Evolutionary conservation across 35 echinoderm and acorn worm species (phyloP), one percentile per base, ranked within the genome.

Genomic region (Amphiura filiformis): DNA sequence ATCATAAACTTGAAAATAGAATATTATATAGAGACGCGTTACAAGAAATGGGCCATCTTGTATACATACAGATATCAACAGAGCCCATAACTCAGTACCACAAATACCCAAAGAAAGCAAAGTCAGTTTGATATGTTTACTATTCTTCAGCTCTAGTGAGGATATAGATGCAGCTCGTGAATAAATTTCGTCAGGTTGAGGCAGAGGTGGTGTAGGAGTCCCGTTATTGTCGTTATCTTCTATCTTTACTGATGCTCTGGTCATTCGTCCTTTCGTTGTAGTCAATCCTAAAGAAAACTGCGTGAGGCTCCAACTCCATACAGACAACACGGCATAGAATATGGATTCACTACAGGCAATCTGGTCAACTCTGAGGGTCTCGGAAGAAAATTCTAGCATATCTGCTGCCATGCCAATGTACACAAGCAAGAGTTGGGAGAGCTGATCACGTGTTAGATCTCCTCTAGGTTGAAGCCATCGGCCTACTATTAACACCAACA

Each of bases 21-120:
- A 85, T 37, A 95, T 89, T 14, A 95, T 76, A 28, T 92, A 88
- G 0, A 95, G 37, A 31, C 93, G 80, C 15, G 91, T 40, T 34
- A 91, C 80, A 38, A 95, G 82, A 57, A 88, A 95, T 2, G 93
- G 93, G 9, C 93, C 93, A 41, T 95, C 93, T 75, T 95, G 93
- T 9, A 95, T 75, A 26, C 88, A 1, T 57, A 95, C 39, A 26
- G 93, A 92, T 26, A 84, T 88, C 20, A 95, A 39, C 13, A 95
- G 84, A 0, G 89, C 89, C 93, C 93, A 95, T 0, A 89, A 76
- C 31, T 95, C 93, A 1, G 86, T 85, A 84, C 82, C 91, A 81
- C 77, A 95, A 26, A 84, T 82, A 88, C 44, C 83, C 80, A 56
- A 86, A 81, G 83, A 65, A 0, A 85, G 26, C 28, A 70, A 30